Evolutionary conservation across 2,113 vertebrate genomes (phyloP).

Genomic region (Leptosomus discolor): DNA sequence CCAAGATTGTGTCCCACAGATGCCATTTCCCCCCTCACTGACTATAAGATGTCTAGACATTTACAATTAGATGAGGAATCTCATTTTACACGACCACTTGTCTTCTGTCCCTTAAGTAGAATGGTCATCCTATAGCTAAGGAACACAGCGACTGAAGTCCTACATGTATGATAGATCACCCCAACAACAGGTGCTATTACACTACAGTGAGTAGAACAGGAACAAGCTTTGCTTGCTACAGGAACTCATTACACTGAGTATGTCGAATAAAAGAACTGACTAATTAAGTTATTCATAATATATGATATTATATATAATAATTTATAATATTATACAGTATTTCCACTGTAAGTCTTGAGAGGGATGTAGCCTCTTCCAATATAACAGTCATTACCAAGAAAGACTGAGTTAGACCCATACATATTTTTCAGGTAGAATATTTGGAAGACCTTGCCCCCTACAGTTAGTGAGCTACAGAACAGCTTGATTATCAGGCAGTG

Average conservation of each 20-base stretch:
- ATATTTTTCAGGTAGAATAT: not conserved
- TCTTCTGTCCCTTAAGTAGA: not conserved
- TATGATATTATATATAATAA: too few species aligned
- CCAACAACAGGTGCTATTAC: not conserved
- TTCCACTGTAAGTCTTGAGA: not conserved
- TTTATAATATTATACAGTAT: too few species aligned
- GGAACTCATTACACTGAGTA: not conserved
- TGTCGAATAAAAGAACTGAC: not conserved
- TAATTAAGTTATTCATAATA: not conserved
- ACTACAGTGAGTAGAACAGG: not conserved
- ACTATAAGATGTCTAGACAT: not conserved
- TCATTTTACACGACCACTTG: not conserved
- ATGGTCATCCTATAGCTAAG: not conserved
- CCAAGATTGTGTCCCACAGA: not conserved
- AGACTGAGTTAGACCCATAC: not conserved
- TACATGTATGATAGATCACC: rapidly evolving
- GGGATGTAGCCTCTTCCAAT: not conserved
- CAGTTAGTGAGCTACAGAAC: not conserved
- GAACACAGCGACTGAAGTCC: not conserved
- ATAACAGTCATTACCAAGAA: not conserved
- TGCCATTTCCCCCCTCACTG: not conserved
- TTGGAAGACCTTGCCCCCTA: not conserved
- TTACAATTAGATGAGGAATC: not conserved
- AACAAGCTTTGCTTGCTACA: not conserved
- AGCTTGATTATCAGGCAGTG: not conserved